Evolutionary conservation across 2,888 invertebrate genomes (phyloP), one percentile per base, ranked within the genome.

Genomic region (Zaprionus bogoriensis): DNA sequence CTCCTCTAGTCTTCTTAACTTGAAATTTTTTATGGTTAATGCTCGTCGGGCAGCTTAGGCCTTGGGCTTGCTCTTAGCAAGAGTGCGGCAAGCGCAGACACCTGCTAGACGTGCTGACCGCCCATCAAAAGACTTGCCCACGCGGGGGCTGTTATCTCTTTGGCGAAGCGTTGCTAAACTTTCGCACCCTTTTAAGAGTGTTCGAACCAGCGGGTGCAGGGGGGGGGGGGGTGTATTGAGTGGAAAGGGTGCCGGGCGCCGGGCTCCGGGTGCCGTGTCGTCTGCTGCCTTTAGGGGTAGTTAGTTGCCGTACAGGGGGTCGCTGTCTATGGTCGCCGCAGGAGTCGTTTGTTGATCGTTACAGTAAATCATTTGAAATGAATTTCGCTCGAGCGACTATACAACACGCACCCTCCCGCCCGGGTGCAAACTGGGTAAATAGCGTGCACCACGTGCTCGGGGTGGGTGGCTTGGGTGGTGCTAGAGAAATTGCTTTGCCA

Each of bases 331-430:
- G 63, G 67, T 67, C 71, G 71, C 76, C 67, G 66, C 77, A 80
- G 79, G 82, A 79, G 86, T 76, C 71, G 83, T 78, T 76, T 75
- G 74, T 80, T 77, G 84, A 84, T 86, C 87, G 87, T 87, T 87
- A 88, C 83, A 87, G 87, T 87, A 88, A 88, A 87, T 87, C 88
- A 87, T 88, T 84, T 61, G 76, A 84, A 87, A 88, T 86, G 88
- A 84, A 82, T 87, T 86, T 83, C 77, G 65, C 75, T 77, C 62
- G 60, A 61, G 53, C 41, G 44, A 30, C 5, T 6, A n/a, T 3
- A 20, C 22, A 41, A 10, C 36, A 22, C 58, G 9, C 23, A 19
- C 22, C 20, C 41, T 27, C 20, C 20, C 41, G 68, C n/a, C n/a
- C n/a, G n/a, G n/a, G n/a, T n/a, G 68, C 64, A 36, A 32, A 6